phyloP scores from a whole-genome alignment of 2,797 vertebrate genomes.

The Selene dorsalis region DNA sequence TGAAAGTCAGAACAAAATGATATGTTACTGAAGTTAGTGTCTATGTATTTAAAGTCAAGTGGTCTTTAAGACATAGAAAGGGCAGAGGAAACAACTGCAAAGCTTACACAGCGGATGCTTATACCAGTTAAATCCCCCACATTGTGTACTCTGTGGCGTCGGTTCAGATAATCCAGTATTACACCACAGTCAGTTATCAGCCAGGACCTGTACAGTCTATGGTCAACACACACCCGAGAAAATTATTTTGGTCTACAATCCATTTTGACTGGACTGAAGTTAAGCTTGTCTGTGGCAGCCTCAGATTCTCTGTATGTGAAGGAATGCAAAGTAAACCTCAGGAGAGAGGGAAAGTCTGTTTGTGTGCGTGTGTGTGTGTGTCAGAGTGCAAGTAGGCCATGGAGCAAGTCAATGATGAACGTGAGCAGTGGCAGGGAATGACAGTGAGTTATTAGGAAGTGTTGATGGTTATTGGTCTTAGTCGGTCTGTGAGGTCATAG shows the following conservation, averaged over 20 bases:
- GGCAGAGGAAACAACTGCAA: slow-evolving; percentile 56
- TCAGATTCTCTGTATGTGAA: slow-evolving; percentile 36
- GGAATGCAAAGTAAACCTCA: slow-evolving; percentile 34
- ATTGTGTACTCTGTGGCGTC: slow-evolving; percentile 52
- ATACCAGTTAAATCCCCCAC: slow-evolving; percentile 55
- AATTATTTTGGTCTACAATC: slow-evolving; percentile 46
- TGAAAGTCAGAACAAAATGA: slow-evolving; percentile 47
- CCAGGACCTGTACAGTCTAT: slow-evolving; percentile 44
- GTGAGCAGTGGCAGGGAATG: slow-evolving; percentile 25
- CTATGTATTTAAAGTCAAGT: slow-evolving; percentile 54
- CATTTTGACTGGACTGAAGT: slow-evolving; percentile 49
- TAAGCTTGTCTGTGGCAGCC: slow-evolving; percentile 37
- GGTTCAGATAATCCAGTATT: slow-evolving; percentile 67
- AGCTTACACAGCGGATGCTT: slow-evolving; percentile 52
- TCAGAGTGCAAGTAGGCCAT: slow-evolving; percentile 42
- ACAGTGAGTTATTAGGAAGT: not conserved
- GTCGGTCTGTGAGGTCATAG: not conserved
- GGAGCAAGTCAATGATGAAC: slow-evolving; percentile 50
- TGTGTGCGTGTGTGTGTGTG: slow-evolving; percentile 5
- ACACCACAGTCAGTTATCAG: slow-evolving; percentile 66
- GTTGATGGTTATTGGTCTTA: not conserved
- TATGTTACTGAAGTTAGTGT: slow-evolving; percentile 17
- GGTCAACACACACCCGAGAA: slow-evolving; percentile 46
- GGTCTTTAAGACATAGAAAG: slow-evolving; percentile 43
- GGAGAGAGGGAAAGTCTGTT: slow-evolving; percentile 1